Percentiles rank a stretch among this genome's conserved stretches.
These are phyloP conservation scores for Saccostrea cuccullata DNA, from an alignment of 1,140 invertebrate species.

Conservation along the genomic window DNA sequence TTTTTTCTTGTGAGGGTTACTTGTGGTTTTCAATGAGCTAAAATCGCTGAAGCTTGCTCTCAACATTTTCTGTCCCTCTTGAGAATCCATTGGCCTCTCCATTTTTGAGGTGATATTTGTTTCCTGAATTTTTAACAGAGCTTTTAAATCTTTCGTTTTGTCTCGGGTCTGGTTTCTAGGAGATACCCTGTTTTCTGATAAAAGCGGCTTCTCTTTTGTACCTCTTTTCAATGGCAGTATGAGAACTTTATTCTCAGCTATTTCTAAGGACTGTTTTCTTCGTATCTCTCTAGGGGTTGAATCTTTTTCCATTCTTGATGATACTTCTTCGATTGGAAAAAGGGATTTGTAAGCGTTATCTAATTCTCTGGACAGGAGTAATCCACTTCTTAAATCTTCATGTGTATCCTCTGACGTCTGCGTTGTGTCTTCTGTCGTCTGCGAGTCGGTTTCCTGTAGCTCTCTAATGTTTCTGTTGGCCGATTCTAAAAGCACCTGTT, in stretches of 20 bases:
- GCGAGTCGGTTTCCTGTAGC: not conserved
- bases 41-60: not conserved
- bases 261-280: not conserved
- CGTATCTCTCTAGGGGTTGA: not conserved
- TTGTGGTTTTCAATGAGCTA: not conserved
- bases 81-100: not conserved
- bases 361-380: not conserved
- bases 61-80: not conserved
- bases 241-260: not conserved
- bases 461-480: not conserved
- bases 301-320: slow-evolving; percentile 7
- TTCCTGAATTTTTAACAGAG: not conserved
- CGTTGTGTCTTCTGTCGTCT: not conserved
- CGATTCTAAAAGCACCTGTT: not conserved
- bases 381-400: not conserved
- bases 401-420: not conserved
- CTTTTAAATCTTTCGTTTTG: not conserved
- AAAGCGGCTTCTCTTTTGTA: not conserved
- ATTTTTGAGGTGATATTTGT: not conserved
- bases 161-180: not conserved
- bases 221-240: not conserved
- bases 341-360: not conserved
- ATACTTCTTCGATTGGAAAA: not conserved
- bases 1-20: not conserved
- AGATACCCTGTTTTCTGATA: not conserved